These are phyloP conservation scores for Drosophila equinoxialis DNA, from an alignment of 1,140 invertebrate species.

Conservation along the genomic window DNA sequence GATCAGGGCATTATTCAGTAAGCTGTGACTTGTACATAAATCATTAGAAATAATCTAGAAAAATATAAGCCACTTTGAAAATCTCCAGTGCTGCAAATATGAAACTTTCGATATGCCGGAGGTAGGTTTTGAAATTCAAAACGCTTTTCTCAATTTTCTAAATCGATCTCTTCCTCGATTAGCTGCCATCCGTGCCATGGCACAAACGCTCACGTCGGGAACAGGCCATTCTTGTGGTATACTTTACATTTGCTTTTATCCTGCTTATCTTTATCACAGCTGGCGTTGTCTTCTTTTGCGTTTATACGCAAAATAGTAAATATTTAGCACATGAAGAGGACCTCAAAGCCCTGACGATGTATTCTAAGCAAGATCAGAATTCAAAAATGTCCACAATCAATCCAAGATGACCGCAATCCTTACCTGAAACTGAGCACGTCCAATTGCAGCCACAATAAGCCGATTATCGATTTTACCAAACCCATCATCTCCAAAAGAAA, in stretches of 20 bases:
- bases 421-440: constrained; percentile 45
- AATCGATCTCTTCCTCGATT: neutral
- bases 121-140: constrained; percentile 14
- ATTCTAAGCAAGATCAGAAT: too few species aligned
- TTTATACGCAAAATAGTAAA: constrained; percentile 25
- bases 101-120: constrained; percentile 30
- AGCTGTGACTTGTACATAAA: neutral
- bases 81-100: constrained; percentile 8
- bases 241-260: constrained; percentile 1
- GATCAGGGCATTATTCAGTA: constrained; percentile 61
- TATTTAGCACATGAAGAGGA: constrained; percentile 2
- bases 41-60: neutral
- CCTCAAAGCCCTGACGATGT: neutral
- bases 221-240: constrained; percentile 25
- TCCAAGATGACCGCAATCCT: constrained; percentile 14
- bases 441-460: constrained; percentile 33
- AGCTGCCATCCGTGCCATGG: constrained; percentile 33
- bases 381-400: neutral
- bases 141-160: neutral
- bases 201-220: constrained; percentile 26
- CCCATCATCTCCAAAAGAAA: constrained; percentile 32
- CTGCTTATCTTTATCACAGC: constrained; percentile 9
- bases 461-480: constrained; percentile 65
- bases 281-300: constrained; percentile 30
- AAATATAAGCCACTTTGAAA: neutral